These are phyloP conservation scores for Drosophila hamatofila DNA, from an alignment of 2,888 invertebrate genomes.

Conservation along the genomic window DNA sequence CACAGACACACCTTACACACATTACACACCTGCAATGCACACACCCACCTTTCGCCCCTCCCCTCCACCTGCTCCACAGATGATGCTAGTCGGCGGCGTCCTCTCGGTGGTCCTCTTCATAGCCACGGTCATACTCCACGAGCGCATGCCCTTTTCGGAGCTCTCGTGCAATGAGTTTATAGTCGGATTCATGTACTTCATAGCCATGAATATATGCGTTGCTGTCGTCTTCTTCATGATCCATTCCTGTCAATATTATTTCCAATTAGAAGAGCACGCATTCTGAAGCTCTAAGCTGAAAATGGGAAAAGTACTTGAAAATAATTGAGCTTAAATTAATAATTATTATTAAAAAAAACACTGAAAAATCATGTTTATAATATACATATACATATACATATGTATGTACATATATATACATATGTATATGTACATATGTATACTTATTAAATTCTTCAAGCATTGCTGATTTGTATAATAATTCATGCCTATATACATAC, in stretches of 20 bases:
- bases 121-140: conserved; percentile 43
- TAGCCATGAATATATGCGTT: conserved; percentile 47
- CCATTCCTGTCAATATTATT: conserved; percentile 50
- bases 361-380: too few relatives aligned
- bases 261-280: conserved; percentile 30
- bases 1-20: neutral
- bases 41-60: neutral
- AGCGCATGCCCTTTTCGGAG: conserved; percentile 47
- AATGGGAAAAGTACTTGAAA: neutral
- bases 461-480: neutral
- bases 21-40: too few relatives aligned
- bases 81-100: conserved; percentile 55
- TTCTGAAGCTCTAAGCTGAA: neutral
- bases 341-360: neutral
- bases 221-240: conserved; percentile 51
- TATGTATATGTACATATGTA: neutral
- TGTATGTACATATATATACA: too few relatives aligned
- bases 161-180: conserved; percentile 54
- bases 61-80: conserved; percentile 13
- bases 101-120: conserved; percentile 45
- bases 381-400: neutral
- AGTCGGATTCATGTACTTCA: conserved; percentile 52
- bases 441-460: neutral
- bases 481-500: too few relatives aligned
- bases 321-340: neutral